A percentile compares a stretch with the other conserved stretches of the same genome.
Conservation (phyloP, 2,888 invertebrate species). For the Cheilosia pagana region DNA sequence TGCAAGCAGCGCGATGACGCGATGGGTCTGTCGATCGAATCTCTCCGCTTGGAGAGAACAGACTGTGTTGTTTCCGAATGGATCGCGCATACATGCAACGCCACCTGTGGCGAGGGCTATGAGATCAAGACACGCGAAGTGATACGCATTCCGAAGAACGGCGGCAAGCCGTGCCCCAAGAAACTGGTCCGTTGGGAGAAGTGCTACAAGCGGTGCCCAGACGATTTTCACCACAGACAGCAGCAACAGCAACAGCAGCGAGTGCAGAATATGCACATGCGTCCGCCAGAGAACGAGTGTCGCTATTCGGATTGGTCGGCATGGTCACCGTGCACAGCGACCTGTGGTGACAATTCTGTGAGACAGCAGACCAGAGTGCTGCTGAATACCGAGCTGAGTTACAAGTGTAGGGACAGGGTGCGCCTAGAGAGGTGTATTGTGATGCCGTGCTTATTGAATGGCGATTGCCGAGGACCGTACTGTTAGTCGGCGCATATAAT, state of each 20-base stretch:
- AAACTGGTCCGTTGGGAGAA: slow-evolving; percentile 82
- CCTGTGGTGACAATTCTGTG: slow-evolving; percentile 86
- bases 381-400: slow-evolving; percentile 80
- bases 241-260: slow-evolving; percentile 37
- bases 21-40: slow-evolving; percentile 78
- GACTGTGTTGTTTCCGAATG: slow-evolving; percentile 85
- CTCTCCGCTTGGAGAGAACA: slow-evolving; percentile 77
- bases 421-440: slow-evolving; percentile 81
- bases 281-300: slow-evolving; percentile 84
- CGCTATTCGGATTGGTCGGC: slow-evolving; percentile 87
- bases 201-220: slow-evolving; percentile 81
- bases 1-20: slow-evolving; percentile 84
- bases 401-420: slow-evolving; percentile 82
- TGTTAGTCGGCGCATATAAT: slow-evolving; percentile 25
- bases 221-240: slow-evolving; percentile 79
- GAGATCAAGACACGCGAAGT: slow-evolving; percentile 84
- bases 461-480: slow-evolving; percentile 73
- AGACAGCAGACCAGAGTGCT: slow-evolving; percentile 85
- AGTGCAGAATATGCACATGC: slow-evolving; percentile 33
- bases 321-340: slow-evolving; percentile 88
- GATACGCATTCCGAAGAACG: slow-evolving; percentile 84
- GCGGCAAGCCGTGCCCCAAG: slow-evolving; percentile 85
- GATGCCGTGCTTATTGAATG: slow-evolving; percentile 80
- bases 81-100: slow-evolving; percentile 84
- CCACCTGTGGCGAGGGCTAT: slow-evolving; percentile 84